Evolutionary conservation across 2,888 invertebrate species (phyloP).

Genomic region (Cheilosia soror): DNA sequence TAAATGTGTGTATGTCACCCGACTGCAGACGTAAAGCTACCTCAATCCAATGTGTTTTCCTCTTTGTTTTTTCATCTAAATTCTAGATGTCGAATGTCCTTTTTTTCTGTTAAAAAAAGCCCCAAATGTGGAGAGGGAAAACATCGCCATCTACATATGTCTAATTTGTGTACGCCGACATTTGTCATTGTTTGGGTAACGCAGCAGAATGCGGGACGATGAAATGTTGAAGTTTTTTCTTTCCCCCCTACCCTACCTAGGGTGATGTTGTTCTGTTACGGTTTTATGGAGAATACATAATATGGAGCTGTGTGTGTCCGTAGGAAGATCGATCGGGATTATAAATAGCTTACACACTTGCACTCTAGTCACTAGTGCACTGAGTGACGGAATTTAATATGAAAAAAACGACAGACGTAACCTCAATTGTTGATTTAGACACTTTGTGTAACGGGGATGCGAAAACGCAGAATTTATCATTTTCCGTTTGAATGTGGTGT

Average conservation of each 20-base stretch:
- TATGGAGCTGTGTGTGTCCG: neutral
- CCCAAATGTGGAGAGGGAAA: neutral
- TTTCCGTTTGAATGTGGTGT: neutral
- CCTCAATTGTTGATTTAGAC: slow-evolving; percentile 45
- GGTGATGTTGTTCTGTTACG: neutral
- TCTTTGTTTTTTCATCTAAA: neutral
- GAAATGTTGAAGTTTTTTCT: slow-evolving; percentile 7
- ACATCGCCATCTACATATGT: neutral
- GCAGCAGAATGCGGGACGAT: neutral
- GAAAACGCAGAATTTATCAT: neutral
- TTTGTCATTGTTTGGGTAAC: slow-evolving; percentile 31
- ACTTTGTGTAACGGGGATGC: slow-evolving; percentile 13
- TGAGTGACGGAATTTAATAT: slow-evolving; percentile 18
- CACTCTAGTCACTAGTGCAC: neutral
- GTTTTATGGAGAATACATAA: slow-evolving; percentile 1
- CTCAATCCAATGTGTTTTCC: slow-evolving; percentile 6
- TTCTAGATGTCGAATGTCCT: neutral
- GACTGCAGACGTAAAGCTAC: slow-evolving; percentile 25
- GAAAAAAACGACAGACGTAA: slow-evolving; percentile 28
- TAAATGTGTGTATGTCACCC: neutral
- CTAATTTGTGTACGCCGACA: slow-evolving; percentile 2
- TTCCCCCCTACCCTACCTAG: neutral
- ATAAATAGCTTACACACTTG: slow-evolving; percentile 40
- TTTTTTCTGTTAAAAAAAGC: neutral
- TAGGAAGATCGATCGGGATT: slow-evolving; percentile 36